Base-by-base conservation (phyloP, 2,888 invertebrate species). In the Syrista parreyssii region DNA sequence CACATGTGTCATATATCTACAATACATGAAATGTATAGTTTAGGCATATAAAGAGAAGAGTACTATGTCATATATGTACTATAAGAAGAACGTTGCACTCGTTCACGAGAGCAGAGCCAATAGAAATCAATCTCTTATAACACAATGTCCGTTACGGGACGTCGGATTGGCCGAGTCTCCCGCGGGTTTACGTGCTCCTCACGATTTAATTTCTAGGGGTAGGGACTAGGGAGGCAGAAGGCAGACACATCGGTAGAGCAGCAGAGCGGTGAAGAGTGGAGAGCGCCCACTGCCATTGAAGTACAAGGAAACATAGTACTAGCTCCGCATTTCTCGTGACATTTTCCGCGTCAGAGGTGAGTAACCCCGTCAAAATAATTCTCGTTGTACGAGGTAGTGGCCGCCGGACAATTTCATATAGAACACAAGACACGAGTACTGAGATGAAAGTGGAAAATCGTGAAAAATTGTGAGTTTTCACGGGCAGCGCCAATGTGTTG, bases 201-300 rank as follows among this genome's bases (percentile, higher is more conserved):
- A 76, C 80, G 82, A 82, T 83, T 84, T 71, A 83, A 84, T 83
- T 82, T 79, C 77, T 75, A 78, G 23, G 31, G 35, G 34, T 23
- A n/a, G 33, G 78, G 81, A 81, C 76, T 82, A 82, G 83, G 81
- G 82, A 83, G 75, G 74, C 71, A 32, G 75, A 35, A 76, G 73
- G 34, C 33, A 78, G 34, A 68, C 32, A 74, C n/a, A 68, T 36
- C 69, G 73, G 74, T 74, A 72, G 68, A 77, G 74, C 72, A 75
- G 40, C 76, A 36, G 76, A 68, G 79, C 78, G 80, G 80, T 80
- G 79, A 78, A 84, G 81, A 82, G 83, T 83, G 85, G 87, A 87
- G 86, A 87, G 88, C 88, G 88, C 88, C 88, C 89, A 90, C 90
- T 90, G 90, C 89, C 90, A 82, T 81, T 79, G 79, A 80, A 79